A percentile compares a stretch with the other conserved stretches of the same genome.
These are phyloP conservation scores for Andrena cerasifolii DNA, from an alignment of 1,140 invertebrate genomes.

Conservation along the genomic window DNA sequence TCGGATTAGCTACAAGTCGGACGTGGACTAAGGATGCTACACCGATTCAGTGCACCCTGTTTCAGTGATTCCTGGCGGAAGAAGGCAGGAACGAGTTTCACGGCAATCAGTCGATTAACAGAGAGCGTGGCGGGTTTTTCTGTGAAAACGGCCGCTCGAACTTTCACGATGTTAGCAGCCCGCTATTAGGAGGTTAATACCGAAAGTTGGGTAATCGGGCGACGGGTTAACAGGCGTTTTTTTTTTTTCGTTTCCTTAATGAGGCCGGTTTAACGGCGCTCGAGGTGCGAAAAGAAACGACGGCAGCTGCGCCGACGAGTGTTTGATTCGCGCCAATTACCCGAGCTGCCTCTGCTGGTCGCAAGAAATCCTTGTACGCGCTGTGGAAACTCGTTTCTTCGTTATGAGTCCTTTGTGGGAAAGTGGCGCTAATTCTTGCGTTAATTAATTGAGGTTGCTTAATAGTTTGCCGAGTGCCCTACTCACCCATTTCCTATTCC, in stretches of 20 bases:
- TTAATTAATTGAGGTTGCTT: too few species aligned
- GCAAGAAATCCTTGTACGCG: not conserved
- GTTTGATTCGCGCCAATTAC: slow-evolving; percentile 15
- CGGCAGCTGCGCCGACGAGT: not conserved
- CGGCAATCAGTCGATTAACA: not conserved
- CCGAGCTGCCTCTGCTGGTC: not conserved
- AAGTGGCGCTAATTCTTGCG: too few species aligned
- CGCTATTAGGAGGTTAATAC: slow-evolving; percentile 6
- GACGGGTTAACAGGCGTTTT: not conserved
- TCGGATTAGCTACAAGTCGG: too few species aligned
- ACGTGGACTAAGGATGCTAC: not conserved
- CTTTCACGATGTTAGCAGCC: slow-evolving; percentile 21
- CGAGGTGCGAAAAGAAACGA: slow-evolving; percentile 29
- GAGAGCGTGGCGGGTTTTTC: not conserved
- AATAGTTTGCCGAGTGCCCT: too few species aligned
- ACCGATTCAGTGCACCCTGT: not conserved
- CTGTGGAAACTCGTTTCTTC: not conserved
- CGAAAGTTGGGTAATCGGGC: not conserved
- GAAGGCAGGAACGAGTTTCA: not conserved
- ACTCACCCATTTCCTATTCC: too few species aligned
- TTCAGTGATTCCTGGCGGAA: not conserved
- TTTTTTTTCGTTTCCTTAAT: not conserved
- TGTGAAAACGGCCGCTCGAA: not conserved
- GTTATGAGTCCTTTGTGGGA: not conserved
- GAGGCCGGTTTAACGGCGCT: not conserved